phyloP scores from a whole-genome alignment of 35 echinoderm and acorn worm genomes.

The Amphiura filiformis region DNA sequence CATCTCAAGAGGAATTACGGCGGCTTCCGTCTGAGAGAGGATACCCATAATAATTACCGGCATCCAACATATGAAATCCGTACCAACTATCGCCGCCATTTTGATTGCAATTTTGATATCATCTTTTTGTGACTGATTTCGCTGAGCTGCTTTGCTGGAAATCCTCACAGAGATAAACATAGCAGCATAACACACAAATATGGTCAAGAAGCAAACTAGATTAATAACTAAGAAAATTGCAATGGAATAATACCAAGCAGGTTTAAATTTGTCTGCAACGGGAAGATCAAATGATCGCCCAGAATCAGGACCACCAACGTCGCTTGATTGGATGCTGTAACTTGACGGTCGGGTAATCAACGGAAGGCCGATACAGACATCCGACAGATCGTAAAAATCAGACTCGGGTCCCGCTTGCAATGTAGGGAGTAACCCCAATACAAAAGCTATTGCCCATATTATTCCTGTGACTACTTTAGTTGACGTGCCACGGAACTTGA shows the following conservation, averaged over 20 bases:
- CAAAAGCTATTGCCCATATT: slow-evolving; percentile 16
- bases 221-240: slow-evolving; percentile 74
- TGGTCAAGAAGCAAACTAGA: slow-evolving; percentile 39
- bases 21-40: slow-evolving; percentile 31
- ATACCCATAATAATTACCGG: slow-evolving; percentile 82
- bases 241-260: slow-evolving; percentile 66
- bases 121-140: slow-evolving; percentile 8
- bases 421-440: background rate
- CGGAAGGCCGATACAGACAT: slow-evolving; percentile 83
- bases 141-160: background rate
- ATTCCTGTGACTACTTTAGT: background rate
- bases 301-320: background rate
- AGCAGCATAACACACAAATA: slow-evolving; percentile 46
- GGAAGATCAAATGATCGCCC: background rate
- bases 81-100: slow-evolving; percentile 87
- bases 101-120: slow-evolving; percentile 80
- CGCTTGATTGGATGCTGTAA: background rate
- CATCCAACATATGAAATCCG: slow-evolving; percentile 85
- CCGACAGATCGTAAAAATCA: slow-evolving; percentile 73
- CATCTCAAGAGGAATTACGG: slow-evolving; percentile 21
- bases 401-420: slow-evolving; percentile 24
- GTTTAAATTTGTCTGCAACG: slow-evolving; percentile 20
- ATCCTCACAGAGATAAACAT: slow-evolving; percentile 66
- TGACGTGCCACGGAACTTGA: background rate
- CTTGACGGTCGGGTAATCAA: slow-evolving; percentile 40